Conservation (phyloP, 2,797 vertebrate genomes). For the Ammospiza maritima region DNA sequence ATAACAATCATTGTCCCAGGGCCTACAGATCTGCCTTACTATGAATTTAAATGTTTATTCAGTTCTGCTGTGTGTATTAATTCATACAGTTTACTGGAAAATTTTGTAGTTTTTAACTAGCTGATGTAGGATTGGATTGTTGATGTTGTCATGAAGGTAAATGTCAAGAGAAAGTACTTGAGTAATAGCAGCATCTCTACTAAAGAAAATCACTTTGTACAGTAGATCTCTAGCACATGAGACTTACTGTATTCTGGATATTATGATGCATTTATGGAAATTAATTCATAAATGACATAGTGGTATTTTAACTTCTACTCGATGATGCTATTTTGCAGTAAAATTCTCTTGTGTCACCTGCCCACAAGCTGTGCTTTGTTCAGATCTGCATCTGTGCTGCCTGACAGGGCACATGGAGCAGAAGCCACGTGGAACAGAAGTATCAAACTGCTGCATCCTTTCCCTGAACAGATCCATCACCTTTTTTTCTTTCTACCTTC, state of each 20-base stretch:
- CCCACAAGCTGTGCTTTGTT: too few species aligned
- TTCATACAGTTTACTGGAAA: background rate
- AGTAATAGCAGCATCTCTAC: background rate
- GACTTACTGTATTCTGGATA: background rate
- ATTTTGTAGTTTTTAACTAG: background rate
- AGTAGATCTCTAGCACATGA: background rate
- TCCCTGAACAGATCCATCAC: background rate
- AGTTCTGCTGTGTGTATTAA: background rate
- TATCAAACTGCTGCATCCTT: background rate
- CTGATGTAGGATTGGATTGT: background rate
- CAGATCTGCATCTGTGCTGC: too few species aligned
- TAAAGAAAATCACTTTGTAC: background rate
- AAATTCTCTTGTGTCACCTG: background rate
- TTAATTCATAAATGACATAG: background rate
- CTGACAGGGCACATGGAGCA: background rate
- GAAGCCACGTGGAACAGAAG: background rate
- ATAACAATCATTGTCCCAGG: background rate
- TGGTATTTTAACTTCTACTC: background rate
- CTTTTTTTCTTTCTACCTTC: background rate
- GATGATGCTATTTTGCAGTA: background rate
- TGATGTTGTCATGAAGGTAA: background rate
- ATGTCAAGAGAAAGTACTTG: background rate
- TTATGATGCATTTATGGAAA: background rate
- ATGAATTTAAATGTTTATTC: background rate
- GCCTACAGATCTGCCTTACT: background rate